Conservation (phyloP, 2,797 vertebrate species). For the Threskiornis aethiopicus region DNA sequence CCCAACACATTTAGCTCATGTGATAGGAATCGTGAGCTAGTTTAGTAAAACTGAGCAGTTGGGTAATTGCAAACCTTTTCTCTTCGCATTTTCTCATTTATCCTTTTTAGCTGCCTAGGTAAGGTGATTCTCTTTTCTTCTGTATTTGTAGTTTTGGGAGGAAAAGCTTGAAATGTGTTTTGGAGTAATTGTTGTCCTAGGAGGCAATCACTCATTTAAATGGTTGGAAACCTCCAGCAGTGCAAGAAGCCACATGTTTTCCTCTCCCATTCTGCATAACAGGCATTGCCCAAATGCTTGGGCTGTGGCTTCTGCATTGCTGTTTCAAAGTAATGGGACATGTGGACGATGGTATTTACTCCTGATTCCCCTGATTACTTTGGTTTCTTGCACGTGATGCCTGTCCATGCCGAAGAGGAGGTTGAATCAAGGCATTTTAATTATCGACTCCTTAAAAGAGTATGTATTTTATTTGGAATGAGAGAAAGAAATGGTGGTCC, state of each 20-base stretch:
- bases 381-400: background rate
- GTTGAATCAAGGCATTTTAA: background rate
- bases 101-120: background rate
- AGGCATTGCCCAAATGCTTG: background rate
- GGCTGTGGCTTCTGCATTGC: background rate
- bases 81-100: background rate
- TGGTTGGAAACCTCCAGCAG: background rate
- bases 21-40: background rate
- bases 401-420: rapidly evolving
- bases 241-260: background rate
- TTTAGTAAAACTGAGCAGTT: conserved; percentile 28
- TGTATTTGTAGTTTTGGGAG: background rate
- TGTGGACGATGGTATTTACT: background rate
- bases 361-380: background rate
- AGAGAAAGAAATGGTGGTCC: background rate
- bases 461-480: background rate
- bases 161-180: background rate
- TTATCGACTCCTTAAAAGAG: background rate
- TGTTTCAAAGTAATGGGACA: background rate
- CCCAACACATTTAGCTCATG: conserved; percentile 1
- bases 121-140: background rate
- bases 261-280: background rate
- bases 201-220: background rate
- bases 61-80: conserved; percentile 18
- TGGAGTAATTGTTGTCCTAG: background rate